A percentile compares a stretch with the other conserved stretches of the same genome.
Evolutionary conservation across 2,113 vertebrate species (phyloP).

Genomic region (Zosterops lateralis): DNA sequence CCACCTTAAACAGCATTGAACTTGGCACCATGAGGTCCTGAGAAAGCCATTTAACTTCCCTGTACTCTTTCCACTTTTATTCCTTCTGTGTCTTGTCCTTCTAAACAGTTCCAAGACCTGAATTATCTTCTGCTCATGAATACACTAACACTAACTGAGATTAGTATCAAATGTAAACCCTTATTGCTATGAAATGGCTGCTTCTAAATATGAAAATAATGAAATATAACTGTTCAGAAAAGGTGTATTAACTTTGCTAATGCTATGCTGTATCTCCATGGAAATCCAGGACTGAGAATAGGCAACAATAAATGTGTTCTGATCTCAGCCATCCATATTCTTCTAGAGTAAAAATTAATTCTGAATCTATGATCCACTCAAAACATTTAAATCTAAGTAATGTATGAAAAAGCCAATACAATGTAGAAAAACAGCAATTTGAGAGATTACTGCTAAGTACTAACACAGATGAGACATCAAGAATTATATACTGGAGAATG

Average conservation of each 20-base stretch:
- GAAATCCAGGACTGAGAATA: neutral
- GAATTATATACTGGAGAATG: neutral
- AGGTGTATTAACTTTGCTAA: neutral
- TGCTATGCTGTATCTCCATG: neutral
- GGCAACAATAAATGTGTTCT: rapidly evolving
- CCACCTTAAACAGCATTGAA: neutral
- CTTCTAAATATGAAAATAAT: neutral
- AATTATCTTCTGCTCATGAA: neutral
- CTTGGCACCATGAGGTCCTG: neutral
- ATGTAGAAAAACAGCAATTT: neutral
- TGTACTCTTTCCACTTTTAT: neutral
- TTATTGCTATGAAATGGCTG: neutral
- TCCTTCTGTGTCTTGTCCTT: neutral
- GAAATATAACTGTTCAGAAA: neutral
- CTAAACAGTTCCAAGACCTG: neutral
- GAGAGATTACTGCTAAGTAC: neutral
- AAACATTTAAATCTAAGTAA: neutral
- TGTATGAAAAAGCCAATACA: neutral
- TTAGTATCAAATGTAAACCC: neutral
- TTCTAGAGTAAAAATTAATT: neutral
- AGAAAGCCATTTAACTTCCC: neutral
- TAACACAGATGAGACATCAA: neutral
- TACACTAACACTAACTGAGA: neutral
- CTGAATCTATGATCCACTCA: neutral
- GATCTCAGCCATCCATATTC: neutral